Evolutionary conservation across 2,888 invertebrate species (phyloP), one percentile per base, ranked within the genome.

Genomic region (Luffia ferchaultella): DNA sequence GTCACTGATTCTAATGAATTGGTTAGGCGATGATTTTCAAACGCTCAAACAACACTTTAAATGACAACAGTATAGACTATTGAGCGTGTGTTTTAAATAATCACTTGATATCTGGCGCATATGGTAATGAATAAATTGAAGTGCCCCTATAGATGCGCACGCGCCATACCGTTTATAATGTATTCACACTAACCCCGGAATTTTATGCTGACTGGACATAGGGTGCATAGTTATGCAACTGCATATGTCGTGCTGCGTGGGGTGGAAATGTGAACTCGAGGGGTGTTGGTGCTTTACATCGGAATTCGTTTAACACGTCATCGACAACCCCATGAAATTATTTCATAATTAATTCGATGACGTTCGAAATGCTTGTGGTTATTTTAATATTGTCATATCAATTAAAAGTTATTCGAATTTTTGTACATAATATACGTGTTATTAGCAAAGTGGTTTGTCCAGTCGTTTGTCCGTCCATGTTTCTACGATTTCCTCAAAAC

Each of bases 341-440:
- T 72, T 74, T 76, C 79, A 79, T 80, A 70, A 71, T 77, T 78
- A 79, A 80, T 76, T 65, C 68, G 78, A 79, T 80, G 78, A 78
- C 71, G 64, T 67, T 71, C 64, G 58, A 64, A 67, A 69, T 58
- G 58, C 57, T 62, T 30, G 30, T 12, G 12, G 3, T 12, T 12
- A 30, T 30, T 30, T 30, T 30, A 30, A 30, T 30, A 7, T 30
- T 30, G 30, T 30, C 12, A 30, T 30, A 63, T 68, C 61, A 58
- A 54, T 56, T 60, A 62, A 77, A 79, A 66, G 72, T 76, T 77
- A 73, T 54, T 1, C 12, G 16, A 18, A 47, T 47, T 40, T 2
- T 15, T 44, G 17, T n/a, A n/a, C n/a, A n/a, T n/a, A n/a, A n/a
- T n/a, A n/a, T n/a, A n/a, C n/a, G n/a, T n/a, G n/a, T n/a, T n/a